These are phyloP conservation scores for Copidosoma aretas DNA, from an alignment of 2,888 invertebrate species.

Conservation along the genomic window DNA sequence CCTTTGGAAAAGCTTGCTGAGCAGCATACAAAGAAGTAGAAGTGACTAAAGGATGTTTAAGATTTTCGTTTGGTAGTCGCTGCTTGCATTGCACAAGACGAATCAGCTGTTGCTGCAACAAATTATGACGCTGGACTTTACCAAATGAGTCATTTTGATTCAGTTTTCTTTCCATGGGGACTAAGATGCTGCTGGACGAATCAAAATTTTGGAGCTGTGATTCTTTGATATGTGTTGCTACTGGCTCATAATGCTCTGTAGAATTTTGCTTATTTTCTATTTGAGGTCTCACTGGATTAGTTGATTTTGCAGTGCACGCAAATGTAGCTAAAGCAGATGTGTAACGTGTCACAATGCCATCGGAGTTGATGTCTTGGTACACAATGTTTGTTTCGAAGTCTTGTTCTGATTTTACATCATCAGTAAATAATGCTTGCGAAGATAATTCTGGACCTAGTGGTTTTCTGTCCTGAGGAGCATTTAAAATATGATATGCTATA, in stretches of 20 bases:
- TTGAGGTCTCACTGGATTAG: no score
- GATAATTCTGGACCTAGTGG: no score
- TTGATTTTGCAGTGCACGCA: constrained; percentile 48
- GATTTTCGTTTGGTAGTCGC: constrained; percentile 11
- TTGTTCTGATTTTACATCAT: no score
- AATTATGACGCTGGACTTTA: constrained; percentile 57
- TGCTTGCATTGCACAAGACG: constrained; percentile 44
- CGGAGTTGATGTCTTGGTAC: constrained; percentile 58
- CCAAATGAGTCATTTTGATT: constrained; percentile 28
- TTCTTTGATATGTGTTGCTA: constrained; percentile 22
- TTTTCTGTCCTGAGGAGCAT: no score
- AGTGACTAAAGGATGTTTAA: no score
- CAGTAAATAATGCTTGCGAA: no score
- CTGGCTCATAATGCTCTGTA: constrained; percentile 14
- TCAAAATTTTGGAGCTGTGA: constrained; percentile 18
- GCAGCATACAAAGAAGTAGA: no score
- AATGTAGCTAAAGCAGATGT: constrained; percentile 58
- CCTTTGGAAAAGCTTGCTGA: no score
- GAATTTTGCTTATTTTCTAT: no score
- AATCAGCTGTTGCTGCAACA: constrained; percentile 55
- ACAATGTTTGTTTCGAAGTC: constrained; percentile 50
- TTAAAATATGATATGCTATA: no score
- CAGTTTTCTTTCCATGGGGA: constrained; percentile 11
- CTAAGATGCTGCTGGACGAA: constrained; percentile 9
- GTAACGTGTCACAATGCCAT: constrained; percentile 58